phyloP scores from a whole-genome alignment of 2,113 vertebrate species.

The Hippocampus abdominalis region DNA sequence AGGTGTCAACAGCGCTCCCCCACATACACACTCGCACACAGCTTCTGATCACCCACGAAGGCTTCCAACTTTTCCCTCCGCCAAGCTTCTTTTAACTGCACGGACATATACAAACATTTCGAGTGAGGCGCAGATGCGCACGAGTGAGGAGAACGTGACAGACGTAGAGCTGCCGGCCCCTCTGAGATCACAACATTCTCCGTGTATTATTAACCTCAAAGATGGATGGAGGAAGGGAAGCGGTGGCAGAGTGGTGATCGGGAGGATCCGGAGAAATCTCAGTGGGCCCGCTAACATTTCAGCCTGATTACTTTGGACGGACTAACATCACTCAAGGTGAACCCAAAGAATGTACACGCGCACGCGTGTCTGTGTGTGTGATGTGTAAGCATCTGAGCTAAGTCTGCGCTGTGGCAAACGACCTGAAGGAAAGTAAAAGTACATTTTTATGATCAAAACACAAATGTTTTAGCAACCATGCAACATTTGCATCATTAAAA shows the following conservation, averaged over 20 bases:
- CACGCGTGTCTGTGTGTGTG: too few relatives aligned
- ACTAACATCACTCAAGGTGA: conserved; percentile 6
- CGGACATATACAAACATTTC: conserved; percentile 25
- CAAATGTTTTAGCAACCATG: too few relatives aligned
- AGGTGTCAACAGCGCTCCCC: conserved; percentile 34
- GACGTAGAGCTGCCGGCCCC: conserved; percentile 46
- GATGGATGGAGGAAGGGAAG: conserved; percentile 50
- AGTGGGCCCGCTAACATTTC: conserved; percentile 15
- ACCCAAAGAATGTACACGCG: neutral
- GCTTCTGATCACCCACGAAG: neutral
- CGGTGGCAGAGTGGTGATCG: conserved; percentile 25
- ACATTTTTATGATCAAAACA: too few relatives aligned
- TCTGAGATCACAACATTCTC: conserved; percentile 51
- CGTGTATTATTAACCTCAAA: conserved; percentile 45
- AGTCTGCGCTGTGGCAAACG: neutral
- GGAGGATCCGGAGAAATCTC: conserved; percentile 23
- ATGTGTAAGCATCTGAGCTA: neutral
- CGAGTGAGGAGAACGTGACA: conserved; percentile 42
- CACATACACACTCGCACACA: neutral
- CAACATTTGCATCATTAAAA: too few relatives aligned
- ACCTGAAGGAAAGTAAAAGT: neutral
- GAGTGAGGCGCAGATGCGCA: conserved; percentile 17
- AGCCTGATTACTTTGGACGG: conserved; percentile 24
- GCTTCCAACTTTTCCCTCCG: conserved; percentile 26
- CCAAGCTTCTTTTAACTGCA: conserved; percentile 31